A percentile compares a stretch with the other conserved stretches of the same genome.
Conservation (phyloP, 2,888 invertebrate species). For the Eretmocerus hayati region DNA sequence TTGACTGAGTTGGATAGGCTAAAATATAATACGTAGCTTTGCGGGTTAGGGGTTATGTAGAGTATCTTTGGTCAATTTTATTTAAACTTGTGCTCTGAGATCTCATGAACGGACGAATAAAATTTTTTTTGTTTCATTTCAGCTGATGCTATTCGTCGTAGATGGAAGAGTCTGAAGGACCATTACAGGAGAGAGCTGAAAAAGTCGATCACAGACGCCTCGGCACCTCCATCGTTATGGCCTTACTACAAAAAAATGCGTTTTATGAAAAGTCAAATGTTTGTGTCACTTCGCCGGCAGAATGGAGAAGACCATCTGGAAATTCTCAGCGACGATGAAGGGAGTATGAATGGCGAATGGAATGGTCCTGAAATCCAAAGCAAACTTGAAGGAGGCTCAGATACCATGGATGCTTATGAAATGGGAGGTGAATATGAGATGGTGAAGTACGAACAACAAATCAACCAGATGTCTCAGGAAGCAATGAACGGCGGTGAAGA, state of each 20-base stretch:
- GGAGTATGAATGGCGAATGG: constrained; percentile 16
- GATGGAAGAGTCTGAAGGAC: constrained; percentile 23
- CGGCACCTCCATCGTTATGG: constrained; percentile 16
- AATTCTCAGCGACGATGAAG: constrained; percentile 19
- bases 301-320: constrained; percentile 22
- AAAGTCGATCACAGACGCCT: constrained; percentile 16
- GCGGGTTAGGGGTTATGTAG: too few relatives aligned
- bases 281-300: constrained; percentile 17
- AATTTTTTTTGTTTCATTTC: constrained; percentile 1
- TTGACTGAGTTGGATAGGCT: too few relatives aligned
- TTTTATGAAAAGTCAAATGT: constrained; percentile 23
- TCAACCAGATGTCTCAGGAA: neutral
- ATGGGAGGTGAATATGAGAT: constrained; percentile 11
- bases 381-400: constrained; percentile 15
- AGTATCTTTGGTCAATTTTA: too few relatives aligned
- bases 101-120: too few relatives aligned
- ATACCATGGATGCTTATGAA: constrained; percentile 19
- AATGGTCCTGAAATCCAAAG: constrained; percentile 2
- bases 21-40: too few relatives aligned
- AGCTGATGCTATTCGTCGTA: constrained; percentile 16
- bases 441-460: constrained; percentile 18
- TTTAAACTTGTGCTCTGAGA: too few relatives aligned
- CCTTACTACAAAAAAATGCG: constrained; percentile 22
- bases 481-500: constrained; percentile 1
- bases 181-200: constrained; percentile 22